Percentiles rank a stretch among this genome's conserved stretches.
Evolutionary conservation across 2,113 vertebrate genomes (phyloP).

Genomic region (Meleagris gallopavo): DNA sequence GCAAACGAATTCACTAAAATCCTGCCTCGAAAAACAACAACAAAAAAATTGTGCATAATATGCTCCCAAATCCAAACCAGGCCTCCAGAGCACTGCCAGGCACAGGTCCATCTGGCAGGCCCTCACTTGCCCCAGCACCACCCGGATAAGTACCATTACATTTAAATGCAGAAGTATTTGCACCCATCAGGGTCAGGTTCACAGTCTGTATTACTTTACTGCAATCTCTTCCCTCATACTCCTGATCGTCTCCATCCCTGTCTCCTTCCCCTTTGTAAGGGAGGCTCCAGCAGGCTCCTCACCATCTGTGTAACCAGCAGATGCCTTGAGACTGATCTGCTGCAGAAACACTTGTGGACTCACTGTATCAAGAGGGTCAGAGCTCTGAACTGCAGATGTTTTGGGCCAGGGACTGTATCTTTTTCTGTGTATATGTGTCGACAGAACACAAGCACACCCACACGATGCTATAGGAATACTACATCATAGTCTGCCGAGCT

Average conservation of each 20-base stretch:
- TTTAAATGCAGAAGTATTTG: neutral
- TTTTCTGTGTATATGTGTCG: neutral
- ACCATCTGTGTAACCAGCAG: neutral
- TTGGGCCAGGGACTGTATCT: neutral
- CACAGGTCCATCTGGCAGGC: neutral
- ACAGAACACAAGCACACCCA: neutral
- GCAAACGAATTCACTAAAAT: neutral
- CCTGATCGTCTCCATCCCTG: neutral
- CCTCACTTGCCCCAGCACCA: neutral
- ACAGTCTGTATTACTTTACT: neutral
- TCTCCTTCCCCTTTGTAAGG: neutral
- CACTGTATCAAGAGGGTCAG: neutral
- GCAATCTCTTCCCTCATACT: neutral
- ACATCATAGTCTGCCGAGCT: neutral
- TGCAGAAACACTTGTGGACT: neutral
- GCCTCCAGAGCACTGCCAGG: neutral
- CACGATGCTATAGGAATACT: neutral
- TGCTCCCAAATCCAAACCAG: neutral
- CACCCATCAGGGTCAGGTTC: neutral
- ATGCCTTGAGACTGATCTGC: neutral
- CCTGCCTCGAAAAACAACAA: neutral
- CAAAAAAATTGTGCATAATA: neutral
- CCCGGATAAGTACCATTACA: neutral
- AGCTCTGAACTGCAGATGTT: neutral
- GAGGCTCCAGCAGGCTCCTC: neutral